Evolutionary conservation across 2,888 invertebrate genomes (phyloP).

Genomic region (Eupithecia subfuscata): DNA sequence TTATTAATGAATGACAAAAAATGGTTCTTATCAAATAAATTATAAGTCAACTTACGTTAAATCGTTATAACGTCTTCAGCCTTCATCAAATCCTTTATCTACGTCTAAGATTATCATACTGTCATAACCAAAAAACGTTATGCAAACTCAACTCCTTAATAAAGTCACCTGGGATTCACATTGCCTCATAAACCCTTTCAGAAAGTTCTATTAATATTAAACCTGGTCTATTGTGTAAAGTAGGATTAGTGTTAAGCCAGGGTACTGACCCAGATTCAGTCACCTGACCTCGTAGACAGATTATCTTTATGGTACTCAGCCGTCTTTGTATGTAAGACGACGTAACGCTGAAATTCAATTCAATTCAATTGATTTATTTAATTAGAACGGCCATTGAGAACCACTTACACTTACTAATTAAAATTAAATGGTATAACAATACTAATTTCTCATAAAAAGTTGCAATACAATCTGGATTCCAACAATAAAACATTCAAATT

Average conservation of each 20-base stretch:
- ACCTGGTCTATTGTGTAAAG: slow-evolving; percentile 50
- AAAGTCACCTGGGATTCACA: slow-evolving; percentile 39
- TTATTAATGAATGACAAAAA: too few species aligned
- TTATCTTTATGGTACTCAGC: slow-evolving; percentile 30
- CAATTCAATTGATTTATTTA: too few species aligned
- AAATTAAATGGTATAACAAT: too few species aligned
- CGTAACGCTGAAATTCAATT: too few species aligned
- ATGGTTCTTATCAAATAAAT: too few species aligned
- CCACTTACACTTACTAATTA: too few species aligned
- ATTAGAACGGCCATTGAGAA: too few species aligned
- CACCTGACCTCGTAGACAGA: slow-evolving; percentile 49
- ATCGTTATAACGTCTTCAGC: not conserved
- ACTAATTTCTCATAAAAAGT: too few species aligned
- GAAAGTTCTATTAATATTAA: slow-evolving; percentile 51
- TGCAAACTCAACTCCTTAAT: slow-evolving; percentile 36
- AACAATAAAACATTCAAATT: too few species aligned
- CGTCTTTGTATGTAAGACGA: not conserved
- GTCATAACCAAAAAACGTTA: slow-evolving; percentile 22
- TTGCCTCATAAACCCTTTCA: slow-evolving; percentile 39
- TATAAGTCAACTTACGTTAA: not conserved
- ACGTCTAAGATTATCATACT: not conserved
- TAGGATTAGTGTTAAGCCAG: slow-evolving; percentile 53
- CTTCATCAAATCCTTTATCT: not conserved
- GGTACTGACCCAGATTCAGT: slow-evolving; percentile 58
- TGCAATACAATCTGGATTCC: too few species aligned